A percentile compares a stretch with the other conserved stretches of the same genome.
Conservation (phyloP, 2,797 vertebrate species). For the Trachurus trachurus region DNA sequence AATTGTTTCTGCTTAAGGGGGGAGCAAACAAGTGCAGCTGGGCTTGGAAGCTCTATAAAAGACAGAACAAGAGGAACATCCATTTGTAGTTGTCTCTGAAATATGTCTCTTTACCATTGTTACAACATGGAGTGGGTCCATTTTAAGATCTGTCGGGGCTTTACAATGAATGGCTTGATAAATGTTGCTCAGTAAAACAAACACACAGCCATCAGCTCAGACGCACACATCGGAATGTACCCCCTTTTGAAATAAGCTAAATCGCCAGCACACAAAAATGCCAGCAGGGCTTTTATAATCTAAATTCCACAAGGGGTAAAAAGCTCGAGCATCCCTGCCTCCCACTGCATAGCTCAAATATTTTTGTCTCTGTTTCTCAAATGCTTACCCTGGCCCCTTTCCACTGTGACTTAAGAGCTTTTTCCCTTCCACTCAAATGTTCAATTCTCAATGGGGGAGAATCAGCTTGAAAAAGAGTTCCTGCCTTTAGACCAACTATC, state of each 20-base stretch:
- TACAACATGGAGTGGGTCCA: slow-evolving; percentile 14
- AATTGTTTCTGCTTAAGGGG: slow-evolving; percentile 58
- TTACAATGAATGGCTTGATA: slow-evolving; percentile 38
- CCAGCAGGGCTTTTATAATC: slow-evolving; percentile 75
- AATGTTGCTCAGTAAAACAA: slow-evolving; percentile 39
- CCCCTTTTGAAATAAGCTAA: slow-evolving; percentile 62
- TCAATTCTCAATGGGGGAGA: slow-evolving; percentile 64
- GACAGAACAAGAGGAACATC: slow-evolving; percentile 21
- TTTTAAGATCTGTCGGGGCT: slow-evolving; percentile 27
- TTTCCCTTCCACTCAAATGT: slow-evolving; percentile 66
- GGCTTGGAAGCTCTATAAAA: slow-evolving; percentile 37
- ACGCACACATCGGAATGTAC: slow-evolving; percentile 46
- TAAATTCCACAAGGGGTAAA: slow-evolving; percentile 78
- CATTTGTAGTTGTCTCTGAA: slow-evolving; percentile 42
- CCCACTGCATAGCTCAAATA: slow-evolving; percentile 87
- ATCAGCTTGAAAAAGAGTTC: slow-evolving; percentile 58
- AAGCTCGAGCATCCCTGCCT: slow-evolving; percentile 76
- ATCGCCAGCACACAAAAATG: slow-evolving; percentile 55
- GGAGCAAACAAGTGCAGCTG: slow-evolving; percentile 44
- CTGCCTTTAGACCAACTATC: slow-evolving; percentile 68
- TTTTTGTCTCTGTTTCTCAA: slow-evolving; percentile 77
- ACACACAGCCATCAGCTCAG: slow-evolving; percentile 23
- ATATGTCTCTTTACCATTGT: slow-evolving; percentile 34
- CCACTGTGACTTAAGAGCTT: slow-evolving; percentile 72
- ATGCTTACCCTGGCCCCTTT: slow-evolving; percentile 66